Base-by-base conservation (phyloP, 37 sponge, comb jelly and placozoan species). In the Lycopodina hypogea region DNA sequence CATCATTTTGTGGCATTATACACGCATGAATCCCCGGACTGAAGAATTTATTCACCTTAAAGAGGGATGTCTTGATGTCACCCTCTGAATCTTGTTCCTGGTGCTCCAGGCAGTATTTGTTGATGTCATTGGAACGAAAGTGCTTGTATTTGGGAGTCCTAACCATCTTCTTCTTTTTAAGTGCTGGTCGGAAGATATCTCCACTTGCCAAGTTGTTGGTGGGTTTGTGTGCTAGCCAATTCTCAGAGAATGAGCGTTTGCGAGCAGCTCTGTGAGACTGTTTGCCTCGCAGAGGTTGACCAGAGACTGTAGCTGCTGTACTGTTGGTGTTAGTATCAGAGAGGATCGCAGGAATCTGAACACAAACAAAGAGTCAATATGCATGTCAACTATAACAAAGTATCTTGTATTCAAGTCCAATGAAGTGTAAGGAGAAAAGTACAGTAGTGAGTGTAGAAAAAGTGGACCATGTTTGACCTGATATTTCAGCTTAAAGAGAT, bases 101-200 rank as follows among this genome's bases (percentile, higher is more conserved):
- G 69, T 94, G 95, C 56, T 81, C 66, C 22, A 91, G 85, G 11
- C 77, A 75, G 74, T 91, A 90, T 56, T 75, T 69, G 56, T 78
- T 82, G 12, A 82, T 65, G n/a, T 78, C 57, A 7, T 83, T 66
- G 36, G 80, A 79, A 41, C 52, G 81, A 21, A 98, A 72, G 56
- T 95, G 81, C 59, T 83, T 90, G 3, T 86, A 72, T 30, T 88
- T 86, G 0, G 99, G 99, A 35, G 85, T 91, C 11, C 77, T 68
- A 21, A 98, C 93, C 12, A 94, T 95, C 63, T 86, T 95, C 86
- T 95, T 98, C 80, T 93, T 95, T 74, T 95, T 95, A 45, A 95
- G 53, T 33, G 62, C 80, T 1, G 96, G 99, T 78, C 95, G 96
- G 22, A 95, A 74, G 33, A 98, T 64, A 60, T 80, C 66, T 53